Base-by-base conservation (phyloP, 2,797 vertebrate species). In the Harpagifer antarcticus region DNA sequence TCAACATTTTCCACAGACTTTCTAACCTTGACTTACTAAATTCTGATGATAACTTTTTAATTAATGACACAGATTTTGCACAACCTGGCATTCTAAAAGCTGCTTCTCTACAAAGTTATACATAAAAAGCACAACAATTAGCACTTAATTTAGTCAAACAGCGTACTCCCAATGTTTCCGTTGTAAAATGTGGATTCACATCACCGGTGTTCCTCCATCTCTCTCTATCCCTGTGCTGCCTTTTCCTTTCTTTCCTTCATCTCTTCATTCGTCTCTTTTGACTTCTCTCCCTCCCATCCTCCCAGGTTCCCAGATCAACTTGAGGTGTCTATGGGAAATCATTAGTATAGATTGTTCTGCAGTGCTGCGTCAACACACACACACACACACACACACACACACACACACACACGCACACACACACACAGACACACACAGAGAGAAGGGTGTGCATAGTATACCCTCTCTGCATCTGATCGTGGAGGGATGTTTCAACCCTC, bases 271-370 rank as follows among this genome's bases (percentile, higher is more conserved):
- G 19, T 77, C 68, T 78, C 43, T 56, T 72, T 61, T 73, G 72
- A 64, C 62, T 69, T 62, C 50, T 49, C 73, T 61, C 63, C 47
- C 48, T 68, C 74, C 67, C 69, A 52, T 78, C 71, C 77, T 80
- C 78, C 62, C 67, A 68, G 53, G 66, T 86, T 93, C 85, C 82
- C 88, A 89, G 85, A 87, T 88, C 91, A 91, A 87, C 86, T 90
- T 90, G 84, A 91, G 87, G 88, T 86, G 81, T 90, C 72, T 84
- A 92, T 90, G 68, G 90, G 84, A 93, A 93, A 92, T 93, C 92
- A 86, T 86, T 91, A 86, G 70, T 87, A 91, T 92, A 78, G 92
- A 93, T 92, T 79, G 82, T 73, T 84, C 86, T 93, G 89, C 88
- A 83, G 86, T 68, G 68, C 85, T 87, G 80, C 74, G 3, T 89